Percentiles rank a stretch among this genome's conserved stretches.
Conservation (phyloP, 1,140 invertebrate species). For the Pantala flavescens region DNA sequence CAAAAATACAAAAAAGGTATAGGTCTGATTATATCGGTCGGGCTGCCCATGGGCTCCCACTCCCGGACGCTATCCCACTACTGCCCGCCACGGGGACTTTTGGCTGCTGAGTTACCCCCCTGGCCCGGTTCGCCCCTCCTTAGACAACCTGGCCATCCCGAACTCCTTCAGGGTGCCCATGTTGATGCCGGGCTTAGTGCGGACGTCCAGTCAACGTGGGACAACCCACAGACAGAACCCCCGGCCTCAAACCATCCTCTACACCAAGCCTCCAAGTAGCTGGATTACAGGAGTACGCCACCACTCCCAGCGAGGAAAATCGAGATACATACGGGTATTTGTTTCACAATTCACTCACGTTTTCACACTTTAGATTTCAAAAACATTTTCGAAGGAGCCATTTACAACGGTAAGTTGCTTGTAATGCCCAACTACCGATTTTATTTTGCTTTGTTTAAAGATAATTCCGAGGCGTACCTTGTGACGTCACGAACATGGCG, state of each 20-base stretch:
- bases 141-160: slow-evolving; percentile 72
- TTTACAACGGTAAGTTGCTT: no score
- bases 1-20: slow-evolving; percentile 46
- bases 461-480: no score
- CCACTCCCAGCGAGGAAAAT: slow-evolving; percentile 29
- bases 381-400: no score
- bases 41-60: slow-evolving; percentile 72
- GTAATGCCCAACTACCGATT: no score
- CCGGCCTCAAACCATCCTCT: slow-evolving; percentile 39
- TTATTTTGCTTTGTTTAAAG: no score
- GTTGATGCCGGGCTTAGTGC: slow-evolving; percentile 76
- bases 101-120: slow-evolving; percentile 93
- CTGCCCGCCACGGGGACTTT: slow-evolving; percentile 91
- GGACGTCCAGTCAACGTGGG: slow-evolving; percentile 29
- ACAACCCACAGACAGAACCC: slow-evolving; percentile 22
- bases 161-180: slow-evolving; percentile 76
- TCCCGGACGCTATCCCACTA: slow-evolving; percentile 96
- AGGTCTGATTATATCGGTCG: slow-evolving; percentile 75
- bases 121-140: slow-evolving; percentile 93
- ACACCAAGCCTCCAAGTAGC: slow-evolving; percentile 40
- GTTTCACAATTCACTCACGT: no score
- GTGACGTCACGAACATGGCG: no score
- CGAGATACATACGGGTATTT: no score
- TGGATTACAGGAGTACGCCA: slow-evolving; percentile 46
- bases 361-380: no score